phyloP scores from a whole-genome alignment of 2,797 vertebrate species.

The Parauchenoglanis punctatus region DNA sequence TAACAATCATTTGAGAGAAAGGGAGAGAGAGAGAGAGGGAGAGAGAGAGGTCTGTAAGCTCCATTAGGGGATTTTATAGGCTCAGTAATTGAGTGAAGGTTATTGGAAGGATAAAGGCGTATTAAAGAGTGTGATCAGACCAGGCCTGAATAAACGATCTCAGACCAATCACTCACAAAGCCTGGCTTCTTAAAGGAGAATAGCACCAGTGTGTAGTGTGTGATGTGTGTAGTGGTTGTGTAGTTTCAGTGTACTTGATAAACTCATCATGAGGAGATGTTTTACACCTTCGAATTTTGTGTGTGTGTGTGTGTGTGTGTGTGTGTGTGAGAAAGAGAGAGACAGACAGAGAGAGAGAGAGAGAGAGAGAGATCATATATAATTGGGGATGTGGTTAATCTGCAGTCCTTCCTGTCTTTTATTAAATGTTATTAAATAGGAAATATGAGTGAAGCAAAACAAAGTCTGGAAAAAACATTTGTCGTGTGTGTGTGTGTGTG shows the following conservation, averaged over 20 bases:
- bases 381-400: conserved; percentile 2
- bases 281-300: background rate
- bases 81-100: conserved; percentile 68
- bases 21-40: conserved; percentile 17
- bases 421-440: conserved; percentile 41
- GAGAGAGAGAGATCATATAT: background rate
- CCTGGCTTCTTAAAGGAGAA: background rate
- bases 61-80: conserved; percentile 54
- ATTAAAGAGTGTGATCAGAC: conserved; percentile 55
- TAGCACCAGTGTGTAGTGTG: background rate
- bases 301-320: background rate
- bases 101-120: conserved; percentile 74
- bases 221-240: background rate
- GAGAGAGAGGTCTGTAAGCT: conserved; percentile 37
- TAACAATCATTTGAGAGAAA: background rate
- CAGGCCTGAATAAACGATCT: conserved; percentile 37
- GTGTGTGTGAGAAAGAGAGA: background rate
- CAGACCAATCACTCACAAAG: conserved; percentile 27
- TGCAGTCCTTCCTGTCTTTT: conserved; percentile 1
- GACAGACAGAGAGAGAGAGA: background rate
- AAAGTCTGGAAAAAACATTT: conserved; percentile 50
- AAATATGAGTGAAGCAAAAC: conserved; percentile 31
- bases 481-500: background rate
- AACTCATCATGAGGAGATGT: background rate
- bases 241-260: background rate